A percentile compares a stretch with the other conserved stretches of the same genome.
Evolutionary conservation across 2,888 invertebrate species (phyloP).

Genomic region (Boloria euphrosyne): DNA sequence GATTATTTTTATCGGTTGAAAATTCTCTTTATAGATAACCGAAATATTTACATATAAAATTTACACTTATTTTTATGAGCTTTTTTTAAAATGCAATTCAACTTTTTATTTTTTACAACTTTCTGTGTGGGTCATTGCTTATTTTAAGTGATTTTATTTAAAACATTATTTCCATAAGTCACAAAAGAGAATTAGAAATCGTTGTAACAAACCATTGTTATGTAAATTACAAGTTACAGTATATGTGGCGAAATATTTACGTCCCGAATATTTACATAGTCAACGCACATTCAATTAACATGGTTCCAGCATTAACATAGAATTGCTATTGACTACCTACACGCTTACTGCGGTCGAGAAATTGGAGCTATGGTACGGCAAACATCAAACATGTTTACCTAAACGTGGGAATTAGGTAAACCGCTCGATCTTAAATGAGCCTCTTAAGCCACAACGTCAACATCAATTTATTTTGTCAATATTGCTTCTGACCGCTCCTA

Average conservation of each 20-base stretch:
- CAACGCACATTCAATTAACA: slow-evolving; percentile 28
- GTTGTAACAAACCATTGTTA: slow-evolving; percentile 21
- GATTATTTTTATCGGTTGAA: no score
- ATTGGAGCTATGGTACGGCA: slow-evolving; percentile 37
- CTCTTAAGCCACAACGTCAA: slow-evolving; percentile 41
- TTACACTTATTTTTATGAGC: no score
- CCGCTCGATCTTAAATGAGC: slow-evolving; percentile 42
- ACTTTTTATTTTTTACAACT: no score
- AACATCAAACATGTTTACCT: slow-evolving; percentile 39
- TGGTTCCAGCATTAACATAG: slow-evolving; percentile 32
- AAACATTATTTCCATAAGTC: neutral
- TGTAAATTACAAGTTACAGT: slow-evolving; percentile 17
- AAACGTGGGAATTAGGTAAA: slow-evolving; percentile 44
- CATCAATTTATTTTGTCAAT: slow-evolving; percentile 43
- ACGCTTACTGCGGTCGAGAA: slow-evolving; percentile 33
- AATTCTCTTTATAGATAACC: neutral
- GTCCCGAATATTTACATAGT: slow-evolving; percentile 23
- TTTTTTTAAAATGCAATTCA: no score
- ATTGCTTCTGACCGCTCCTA: slow-evolving; percentile 34
- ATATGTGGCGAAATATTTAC: slow-evolving; percentile 28
- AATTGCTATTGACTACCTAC: slow-evolving; percentile 35
- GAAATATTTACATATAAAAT: no score
- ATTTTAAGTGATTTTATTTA: neutral
- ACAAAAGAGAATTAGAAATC: slow-evolving; percentile 8
- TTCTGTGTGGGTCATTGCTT: no score